Conservation (phyloP, 1,140 invertebrate genomes). For the Doryteuthis pealeii region DNA sequence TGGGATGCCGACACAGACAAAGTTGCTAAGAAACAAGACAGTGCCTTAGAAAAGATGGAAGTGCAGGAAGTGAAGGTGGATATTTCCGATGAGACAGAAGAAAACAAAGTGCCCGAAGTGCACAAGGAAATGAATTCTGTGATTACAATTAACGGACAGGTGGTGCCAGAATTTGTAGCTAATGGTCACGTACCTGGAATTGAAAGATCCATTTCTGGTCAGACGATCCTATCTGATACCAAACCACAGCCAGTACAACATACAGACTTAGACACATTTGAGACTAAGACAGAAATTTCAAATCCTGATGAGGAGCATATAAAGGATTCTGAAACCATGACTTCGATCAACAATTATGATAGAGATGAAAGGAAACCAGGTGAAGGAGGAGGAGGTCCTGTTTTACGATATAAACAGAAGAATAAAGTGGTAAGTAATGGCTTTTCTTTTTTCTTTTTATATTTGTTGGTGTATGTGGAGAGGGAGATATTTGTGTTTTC, state of each 20-base stretch:
- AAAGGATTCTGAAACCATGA: conserved; percentile 47
- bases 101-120: not conserved
- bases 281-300: conserved; percentile 39
- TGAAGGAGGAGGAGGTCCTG: conserved; percentile 2
- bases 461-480: too few species aligned
- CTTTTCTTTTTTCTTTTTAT: conserved; percentile 6
- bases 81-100: conserved; percentile 34
- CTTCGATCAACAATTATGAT: conserved; percentile 42
- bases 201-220: not conserved
- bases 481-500: too few species aligned
- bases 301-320: conserved; percentile 44
- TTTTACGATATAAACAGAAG: not conserved
- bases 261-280: conserved; percentile 52
- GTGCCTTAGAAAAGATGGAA: conserved; percentile 34
- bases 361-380: conserved; percentile 26
- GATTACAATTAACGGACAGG: conserved; percentile 44
- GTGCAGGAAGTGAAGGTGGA: conserved; percentile 43
- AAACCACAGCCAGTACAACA: conserved; percentile 36
- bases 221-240: conserved; percentile 16
- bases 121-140: conserved; percentile 18
- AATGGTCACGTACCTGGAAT: conserved; percentile 43
- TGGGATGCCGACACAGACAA: conserved; percentile 18
- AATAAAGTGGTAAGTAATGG: not conserved
- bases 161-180: conserved; percentile 34
- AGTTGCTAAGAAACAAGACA: conserved; percentile 21